Evolutionary conservation across 35 echinoderm and acorn worm genomes (phyloP).

Genomic region (Stichopus chloronotus): DNA sequence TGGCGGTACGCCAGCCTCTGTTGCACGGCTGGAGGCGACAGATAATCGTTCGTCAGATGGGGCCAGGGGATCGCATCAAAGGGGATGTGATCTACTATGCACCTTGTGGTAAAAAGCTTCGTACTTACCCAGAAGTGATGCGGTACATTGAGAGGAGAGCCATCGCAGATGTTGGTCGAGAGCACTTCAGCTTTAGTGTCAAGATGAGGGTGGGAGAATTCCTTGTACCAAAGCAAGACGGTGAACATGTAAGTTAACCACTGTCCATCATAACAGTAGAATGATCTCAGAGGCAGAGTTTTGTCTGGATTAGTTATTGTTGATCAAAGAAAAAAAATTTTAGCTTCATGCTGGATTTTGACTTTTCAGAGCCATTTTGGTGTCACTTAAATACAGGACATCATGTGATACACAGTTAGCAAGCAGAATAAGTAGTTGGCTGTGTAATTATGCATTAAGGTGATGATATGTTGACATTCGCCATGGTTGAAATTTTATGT

Average conservation of each 20-base stretch:
- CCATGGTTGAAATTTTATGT: too few relatives aligned
- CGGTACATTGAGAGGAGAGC: slow-evolving; percentile 86
- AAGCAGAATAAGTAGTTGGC: too few relatives aligned
- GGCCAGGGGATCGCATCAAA: slow-evolving; percentile 91
- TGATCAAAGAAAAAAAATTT: too few relatives aligned
- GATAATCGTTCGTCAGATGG: slow-evolving; percentile 92
- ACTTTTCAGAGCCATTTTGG: too few relatives aligned
- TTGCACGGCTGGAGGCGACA: slow-evolving; percentile 85
- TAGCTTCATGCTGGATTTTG: too few relatives aligned
- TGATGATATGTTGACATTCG: too few relatives aligned
- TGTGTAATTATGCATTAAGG: too few relatives aligned
- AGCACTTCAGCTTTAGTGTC: slow-evolving; percentile 98
- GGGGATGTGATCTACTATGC: slow-evolving; percentile 98
- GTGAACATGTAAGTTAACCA: slow-evolving; percentile 69
- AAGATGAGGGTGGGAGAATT: slow-evolving; percentile 96
- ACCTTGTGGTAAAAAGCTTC: slow-evolving; percentile 96
- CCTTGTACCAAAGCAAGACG: slow-evolving; percentile 93
- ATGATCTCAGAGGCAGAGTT: background rate
- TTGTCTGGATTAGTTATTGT: background rate
- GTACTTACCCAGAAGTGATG: slow-evolving; percentile 95
- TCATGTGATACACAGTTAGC: too few relatives aligned
- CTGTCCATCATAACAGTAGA: background rate
- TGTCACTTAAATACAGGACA: too few relatives aligned
- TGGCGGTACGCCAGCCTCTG: slow-evolving; percentile 80
- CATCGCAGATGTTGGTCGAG: slow-evolving; percentile 71